Evolutionary conservation across 2,888 invertebrate genomes (phyloP).

Genomic region (Neoaliturus tenellus): DNA sequence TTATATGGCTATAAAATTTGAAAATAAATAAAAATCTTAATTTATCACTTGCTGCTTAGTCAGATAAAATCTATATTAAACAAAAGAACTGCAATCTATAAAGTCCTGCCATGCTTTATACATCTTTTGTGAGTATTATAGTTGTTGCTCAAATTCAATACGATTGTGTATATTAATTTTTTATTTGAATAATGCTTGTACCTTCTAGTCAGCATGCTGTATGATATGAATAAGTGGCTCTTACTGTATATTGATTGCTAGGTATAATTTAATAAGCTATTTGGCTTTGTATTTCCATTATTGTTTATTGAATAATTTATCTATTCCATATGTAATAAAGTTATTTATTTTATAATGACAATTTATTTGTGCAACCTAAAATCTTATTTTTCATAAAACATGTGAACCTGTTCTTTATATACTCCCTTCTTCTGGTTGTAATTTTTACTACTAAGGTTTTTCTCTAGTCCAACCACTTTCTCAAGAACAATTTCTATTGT

Average conservation of each 20-base stretch:
- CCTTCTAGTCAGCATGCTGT: slow-evolving; percentile 7
- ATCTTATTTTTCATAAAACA: too few species aligned
- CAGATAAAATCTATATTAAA: too few species aligned
- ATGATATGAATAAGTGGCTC: background rate
- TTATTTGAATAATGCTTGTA: background rate
- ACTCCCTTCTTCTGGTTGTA: too few species aligned
- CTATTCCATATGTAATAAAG: background rate
- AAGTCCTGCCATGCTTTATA: background rate
- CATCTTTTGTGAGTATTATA: background rate
- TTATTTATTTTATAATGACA: background rate
- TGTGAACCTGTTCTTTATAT: too few species aligned
- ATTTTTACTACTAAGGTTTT: too few species aligned
- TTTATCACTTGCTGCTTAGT: too few species aligned
- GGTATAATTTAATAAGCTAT: background rate
- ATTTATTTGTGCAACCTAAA: background rate
- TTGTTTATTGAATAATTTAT: background rate
- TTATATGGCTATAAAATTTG: background rate
- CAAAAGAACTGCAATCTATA: background rate
- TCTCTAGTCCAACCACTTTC: too few species aligned
- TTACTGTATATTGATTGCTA: background rate
- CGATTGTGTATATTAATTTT: background rate
- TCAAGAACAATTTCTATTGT: too few species aligned
- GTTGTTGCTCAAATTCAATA: slow-evolving; percentile 20
- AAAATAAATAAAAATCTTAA: too few species aligned
- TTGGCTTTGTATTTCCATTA: too few species aligned